These are phyloP conservation scores for Lepidurus arcticus DNA, from an alignment of 1,140 invertebrate species.

Conservation along the genomic window DNA sequence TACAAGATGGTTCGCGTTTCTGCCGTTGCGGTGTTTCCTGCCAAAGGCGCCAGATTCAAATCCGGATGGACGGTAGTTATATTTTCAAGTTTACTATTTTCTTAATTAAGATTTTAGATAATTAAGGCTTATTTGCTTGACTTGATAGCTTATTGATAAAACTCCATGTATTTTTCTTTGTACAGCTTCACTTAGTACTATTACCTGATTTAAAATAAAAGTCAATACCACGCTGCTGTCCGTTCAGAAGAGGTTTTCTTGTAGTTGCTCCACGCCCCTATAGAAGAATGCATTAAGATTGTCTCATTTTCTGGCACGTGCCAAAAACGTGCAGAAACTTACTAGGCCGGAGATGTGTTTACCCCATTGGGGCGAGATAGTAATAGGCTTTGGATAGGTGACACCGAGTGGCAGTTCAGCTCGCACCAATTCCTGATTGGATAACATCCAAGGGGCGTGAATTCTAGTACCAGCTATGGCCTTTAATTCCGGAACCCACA, in stretches of 20 bases:
- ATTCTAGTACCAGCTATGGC: constrained; percentile 30
- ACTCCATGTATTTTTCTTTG: not conserved
- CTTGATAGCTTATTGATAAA: not conserved
- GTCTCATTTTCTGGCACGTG: not conserved
- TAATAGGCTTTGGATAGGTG: constrained; percentile 33
- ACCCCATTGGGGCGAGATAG: constrained; percentile 34
- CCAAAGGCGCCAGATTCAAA: not conserved
- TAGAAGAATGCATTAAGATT: not conserved
- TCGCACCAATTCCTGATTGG: constrained; percentile 24
- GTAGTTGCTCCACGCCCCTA: not conserved
- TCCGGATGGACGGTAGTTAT: too few species aligned
- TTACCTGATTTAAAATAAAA: constrained; percentile 34
- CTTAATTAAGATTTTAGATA: too few species aligned
- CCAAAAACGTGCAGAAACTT: constrained; percentile 24
- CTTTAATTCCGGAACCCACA: constrained; percentile 33
- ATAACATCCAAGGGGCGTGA: constrained; percentile 34
- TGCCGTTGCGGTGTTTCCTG: not conserved
- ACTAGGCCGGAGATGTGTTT: not conserved
- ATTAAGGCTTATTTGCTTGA: not conserved
- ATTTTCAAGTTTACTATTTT: too few species aligned
- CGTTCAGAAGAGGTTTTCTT: not conserved
- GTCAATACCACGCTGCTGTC: constrained; percentile 33
- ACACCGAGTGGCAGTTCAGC: constrained; percentile 23
- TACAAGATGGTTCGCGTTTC: not conserved
- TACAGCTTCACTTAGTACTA: not conserved